Percentiles rank a stretch among this genome's conserved stretches.
These are phyloP conservation scores for Thamnaconus septentrionalis DNA, from an alignment of 2,113 vertebrate species.

Conservation along the genomic window DNA sequence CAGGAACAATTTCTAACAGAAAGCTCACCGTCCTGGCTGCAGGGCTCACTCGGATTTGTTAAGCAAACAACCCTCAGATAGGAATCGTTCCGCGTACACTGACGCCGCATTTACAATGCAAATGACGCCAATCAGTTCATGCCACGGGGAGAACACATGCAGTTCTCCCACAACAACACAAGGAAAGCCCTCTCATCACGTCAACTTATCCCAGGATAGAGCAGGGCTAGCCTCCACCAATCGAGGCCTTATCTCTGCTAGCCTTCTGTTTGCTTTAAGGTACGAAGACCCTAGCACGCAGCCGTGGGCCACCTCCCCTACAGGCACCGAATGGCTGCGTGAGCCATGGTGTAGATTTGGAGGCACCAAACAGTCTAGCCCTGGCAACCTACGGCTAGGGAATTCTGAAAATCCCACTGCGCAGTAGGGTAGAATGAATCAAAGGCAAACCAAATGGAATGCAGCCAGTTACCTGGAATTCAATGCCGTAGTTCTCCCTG, in stretches of 20 bases:
- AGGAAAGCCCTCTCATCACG: slow-evolving; percentile 28
- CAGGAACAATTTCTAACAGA: slow-evolving; percentile 40
- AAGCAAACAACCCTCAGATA: slow-evolving; percentile 61
- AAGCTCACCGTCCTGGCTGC: slow-evolving; percentile 28
- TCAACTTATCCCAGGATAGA: slow-evolving; percentile 36
- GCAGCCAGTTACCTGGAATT: slow-evolving; percentile 89
- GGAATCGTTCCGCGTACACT: slow-evolving; percentile 44
- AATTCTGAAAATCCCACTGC: not conserved
- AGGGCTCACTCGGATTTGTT: slow-evolving; percentile 61
- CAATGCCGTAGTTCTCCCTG: slow-evolving; percentile 98
- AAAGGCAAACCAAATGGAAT: not conserved
- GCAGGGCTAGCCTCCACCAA: slow-evolving; percentile 35
- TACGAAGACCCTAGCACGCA: slow-evolving; percentile 7
- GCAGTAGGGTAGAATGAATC: not conserved
- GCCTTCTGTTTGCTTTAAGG: slow-evolving; percentile 56
- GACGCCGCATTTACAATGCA: slow-evolving; percentile 72
- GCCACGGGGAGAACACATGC: slow-evolving; percentile 25
- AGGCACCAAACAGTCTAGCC: slow-evolving; percentile 16
- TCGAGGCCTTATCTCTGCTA: slow-evolving; percentile 59
- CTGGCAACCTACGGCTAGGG: slow-evolving; percentile 11
- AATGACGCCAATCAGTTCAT: slow-evolving; percentile 61
- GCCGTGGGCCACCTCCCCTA: slow-evolving; percentile 9
- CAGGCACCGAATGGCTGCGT: slow-evolving; percentile 4
- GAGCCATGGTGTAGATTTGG: slow-evolving; percentile 19
- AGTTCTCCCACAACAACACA: slow-evolving; percentile 56